A percentile compares a stretch with the other conserved stretches of the same genome.
Evolutionary conservation across 1,140 invertebrate genomes (phyloP).

Genomic region (Papilio polyxenes): DNA sequence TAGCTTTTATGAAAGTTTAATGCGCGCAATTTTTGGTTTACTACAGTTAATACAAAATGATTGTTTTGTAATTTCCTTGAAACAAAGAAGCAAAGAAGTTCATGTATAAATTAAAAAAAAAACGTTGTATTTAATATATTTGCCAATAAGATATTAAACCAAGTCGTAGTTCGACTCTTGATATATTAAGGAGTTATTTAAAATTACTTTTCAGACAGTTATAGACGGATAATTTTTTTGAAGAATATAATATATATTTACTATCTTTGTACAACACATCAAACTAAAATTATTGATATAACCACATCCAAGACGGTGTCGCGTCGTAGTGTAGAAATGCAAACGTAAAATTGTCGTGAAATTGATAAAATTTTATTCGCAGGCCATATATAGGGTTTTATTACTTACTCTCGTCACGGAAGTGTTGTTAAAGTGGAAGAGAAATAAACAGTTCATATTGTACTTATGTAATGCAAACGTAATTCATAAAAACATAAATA

Average conservation of each 20-base stretch:
- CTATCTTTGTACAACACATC: too few species aligned
- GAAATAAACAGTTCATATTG: conserved; percentile 21
- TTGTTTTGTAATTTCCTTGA: conserved; percentile 26
- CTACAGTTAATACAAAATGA: conserved; percentile 14
- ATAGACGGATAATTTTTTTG: too few species aligned
- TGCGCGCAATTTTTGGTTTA: neutral
- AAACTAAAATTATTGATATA: neutral
- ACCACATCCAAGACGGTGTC: conserved; percentile 3
- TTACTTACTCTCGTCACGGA: conserved; percentile 27
- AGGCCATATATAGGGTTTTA: conserved; percentile 33
- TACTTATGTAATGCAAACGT: conserved; percentile 10
- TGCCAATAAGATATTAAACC: neutral
- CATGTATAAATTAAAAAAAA: neutral
- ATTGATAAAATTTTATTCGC: conserved; percentile 26
- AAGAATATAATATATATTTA: too few species aligned
- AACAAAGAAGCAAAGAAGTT: neutral
- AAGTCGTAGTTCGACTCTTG: neutral
- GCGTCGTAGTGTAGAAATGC: neutral
- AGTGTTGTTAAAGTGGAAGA: conserved; percentile 35
- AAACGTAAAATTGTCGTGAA: conserved; percentile 26
- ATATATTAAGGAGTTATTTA: neutral
- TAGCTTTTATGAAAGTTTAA: conserved; percentile 13
- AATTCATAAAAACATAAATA: neutral
- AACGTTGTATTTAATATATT: neutral
- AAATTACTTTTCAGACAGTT: neutral